phyloP scores from a whole-genome alignment of 2,113 vertebrate species.

The Myrmecobius fasciatus region DNA sequence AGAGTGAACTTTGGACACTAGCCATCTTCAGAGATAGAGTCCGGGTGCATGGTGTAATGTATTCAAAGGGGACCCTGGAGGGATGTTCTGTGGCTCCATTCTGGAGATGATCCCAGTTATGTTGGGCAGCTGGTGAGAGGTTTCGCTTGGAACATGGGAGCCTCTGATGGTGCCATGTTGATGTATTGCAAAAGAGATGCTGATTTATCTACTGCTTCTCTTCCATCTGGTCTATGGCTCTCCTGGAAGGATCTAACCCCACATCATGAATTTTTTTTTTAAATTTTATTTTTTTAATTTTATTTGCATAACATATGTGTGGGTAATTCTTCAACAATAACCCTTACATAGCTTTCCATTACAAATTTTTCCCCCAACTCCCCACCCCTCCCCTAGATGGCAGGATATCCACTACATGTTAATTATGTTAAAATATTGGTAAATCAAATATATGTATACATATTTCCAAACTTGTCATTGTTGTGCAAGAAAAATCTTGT shows the following conservation, averaged over 20 bases:
- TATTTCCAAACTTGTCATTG: no score
- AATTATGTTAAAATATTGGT: no score
- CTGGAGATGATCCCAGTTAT: slow-evolving; percentile 46
- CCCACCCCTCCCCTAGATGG: no score
- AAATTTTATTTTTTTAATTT: no score
- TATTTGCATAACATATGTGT: no score
- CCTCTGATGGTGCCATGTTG: slow-evolving; percentile 26
- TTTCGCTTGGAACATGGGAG: neutral
- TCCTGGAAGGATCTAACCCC: neutral
- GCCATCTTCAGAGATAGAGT: slow-evolving; percentile 23
- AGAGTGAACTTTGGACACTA: slow-evolving; percentile 4
- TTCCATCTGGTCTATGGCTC: neutral
- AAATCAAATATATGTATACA: no score
- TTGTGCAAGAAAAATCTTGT: no score
- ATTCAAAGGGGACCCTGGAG: slow-evolving; percentile 10
- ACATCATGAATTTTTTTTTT: neutral
- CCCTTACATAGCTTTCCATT: no score
- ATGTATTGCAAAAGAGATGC: neutral
- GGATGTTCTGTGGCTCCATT: slow-evolving; percentile 17
- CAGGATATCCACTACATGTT: no score
- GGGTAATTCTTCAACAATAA: no score
- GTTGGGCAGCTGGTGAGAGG: slow-evolving; percentile 18
- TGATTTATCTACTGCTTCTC: slow-evolving; percentile 3
- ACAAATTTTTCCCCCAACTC: no score
- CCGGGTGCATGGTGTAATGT: neutral